Evolutionary conservation across 2,797 vertebrate species (phyloP).

Genomic region (Enteromius argenteus): DNA sequence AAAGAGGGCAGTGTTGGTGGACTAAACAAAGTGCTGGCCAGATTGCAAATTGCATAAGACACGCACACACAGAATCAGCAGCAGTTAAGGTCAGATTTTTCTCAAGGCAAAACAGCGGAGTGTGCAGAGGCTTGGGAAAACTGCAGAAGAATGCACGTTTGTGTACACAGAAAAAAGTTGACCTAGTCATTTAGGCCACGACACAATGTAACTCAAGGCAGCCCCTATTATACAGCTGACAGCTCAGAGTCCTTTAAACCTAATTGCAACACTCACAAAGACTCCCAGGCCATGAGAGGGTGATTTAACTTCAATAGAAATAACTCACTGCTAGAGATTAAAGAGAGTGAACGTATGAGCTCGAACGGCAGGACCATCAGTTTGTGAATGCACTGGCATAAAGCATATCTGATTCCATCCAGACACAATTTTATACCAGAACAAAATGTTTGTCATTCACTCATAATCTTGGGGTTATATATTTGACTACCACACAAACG

Average conservation of each 20-base stretch:
- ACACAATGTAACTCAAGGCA: slow-evolving; percentile 69
- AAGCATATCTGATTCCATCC: neutral
- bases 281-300: neutral
- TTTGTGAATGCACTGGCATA: neutral
- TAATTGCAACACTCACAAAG: slow-evolving; percentile 8
- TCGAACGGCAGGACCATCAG: neutral
- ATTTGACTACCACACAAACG: neutral
- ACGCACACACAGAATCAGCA: slow-evolving; percentile 54
- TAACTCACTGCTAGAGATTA: slow-evolving; percentile 4
- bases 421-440: neutral
- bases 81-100: slow-evolving; percentile 80
- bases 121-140: slow-evolving; percentile 76
- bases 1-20: slow-evolving; percentile 72
- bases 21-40: slow-evolving; percentile 61
- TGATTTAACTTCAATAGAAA: slow-evolving; percentile 13
- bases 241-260: neutral
- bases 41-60: slow-evolving; percentile 67
- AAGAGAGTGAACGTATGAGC: neutral
- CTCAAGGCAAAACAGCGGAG: slow-evolving; percentile 79
- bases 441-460: neutral
- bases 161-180: slow-evolving; percentile 62
- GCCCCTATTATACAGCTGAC: slow-evolving; percentile 53
- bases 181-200: slow-evolving; percentile 67
- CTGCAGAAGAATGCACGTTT: slow-evolving; percentile 73
- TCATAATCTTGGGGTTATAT: neutral